phyloP scores from a whole-genome alignment of 2,113 vertebrate genomes.

The Micromys minutus region DNA sequence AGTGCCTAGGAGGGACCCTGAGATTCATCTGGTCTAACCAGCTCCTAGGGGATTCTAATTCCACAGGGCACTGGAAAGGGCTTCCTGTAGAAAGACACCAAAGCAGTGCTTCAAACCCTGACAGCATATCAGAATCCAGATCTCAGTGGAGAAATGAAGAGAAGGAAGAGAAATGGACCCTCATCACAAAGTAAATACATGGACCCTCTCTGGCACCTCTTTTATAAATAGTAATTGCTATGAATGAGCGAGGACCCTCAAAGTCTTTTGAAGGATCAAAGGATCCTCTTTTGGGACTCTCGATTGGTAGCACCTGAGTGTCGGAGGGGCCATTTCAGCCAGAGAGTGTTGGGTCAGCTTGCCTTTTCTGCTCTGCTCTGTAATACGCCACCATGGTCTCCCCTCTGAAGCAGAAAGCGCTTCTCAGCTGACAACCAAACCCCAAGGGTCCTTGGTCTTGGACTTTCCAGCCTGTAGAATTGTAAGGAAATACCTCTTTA shows the following conservation, averaged over 20 bases:
- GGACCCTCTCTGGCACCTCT: too few species aligned
- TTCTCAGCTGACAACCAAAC: background rate
- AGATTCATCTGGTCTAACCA: background rate
- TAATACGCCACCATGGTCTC: accelerated
- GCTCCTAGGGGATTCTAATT: background rate
- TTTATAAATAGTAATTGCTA: too few species aligned
- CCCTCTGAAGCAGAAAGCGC: background rate
- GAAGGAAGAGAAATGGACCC: background rate
- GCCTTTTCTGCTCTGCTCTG: background rate
- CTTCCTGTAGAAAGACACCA: background rate
- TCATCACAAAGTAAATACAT: background rate
- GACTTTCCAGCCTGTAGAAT: background rate
- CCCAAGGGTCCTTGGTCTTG: background rate
- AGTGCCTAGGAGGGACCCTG: background rate
- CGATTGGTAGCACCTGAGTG: too few species aligned
- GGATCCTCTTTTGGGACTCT: too few species aligned
- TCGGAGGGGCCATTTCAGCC: too few species aligned
- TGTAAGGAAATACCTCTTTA: background rate
- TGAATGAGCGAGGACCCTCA: background rate
- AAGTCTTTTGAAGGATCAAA: background rate
- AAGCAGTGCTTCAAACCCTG: background rate
- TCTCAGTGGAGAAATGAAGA: background rate
- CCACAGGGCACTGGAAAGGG: background rate
- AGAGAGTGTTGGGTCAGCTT: background rate
- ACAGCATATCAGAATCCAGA: background rate